Conservation (phyloP, 2,113 vertebrate species). For the Heterotilapia buettikoferi region DNA sequence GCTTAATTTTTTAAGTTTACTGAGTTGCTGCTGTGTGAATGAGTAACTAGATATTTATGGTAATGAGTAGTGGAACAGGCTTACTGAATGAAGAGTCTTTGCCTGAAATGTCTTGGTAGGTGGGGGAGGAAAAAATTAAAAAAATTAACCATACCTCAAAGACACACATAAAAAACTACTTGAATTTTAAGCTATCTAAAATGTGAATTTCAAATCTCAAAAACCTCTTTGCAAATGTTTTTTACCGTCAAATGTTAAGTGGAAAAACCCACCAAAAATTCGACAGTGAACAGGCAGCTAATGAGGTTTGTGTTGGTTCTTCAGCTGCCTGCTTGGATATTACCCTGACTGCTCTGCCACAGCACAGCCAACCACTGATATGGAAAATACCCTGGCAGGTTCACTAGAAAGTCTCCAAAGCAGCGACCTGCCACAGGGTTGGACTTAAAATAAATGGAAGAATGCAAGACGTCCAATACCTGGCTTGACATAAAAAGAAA, state of each 20-base stretch:
- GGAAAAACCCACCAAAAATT: neutral
- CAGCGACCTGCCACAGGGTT: neutral
- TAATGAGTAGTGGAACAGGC: neutral
- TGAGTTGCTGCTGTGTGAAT: neutral
- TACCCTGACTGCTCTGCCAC: neutral
- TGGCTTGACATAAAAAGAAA: neutral
- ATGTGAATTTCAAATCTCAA: neutral
- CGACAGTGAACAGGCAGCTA: neutral
- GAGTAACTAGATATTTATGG: neutral
- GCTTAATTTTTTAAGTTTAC: neutral
- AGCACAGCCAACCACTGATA: neutral
- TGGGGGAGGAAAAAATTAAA: fast-evolving
- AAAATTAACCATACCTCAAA: neutral
- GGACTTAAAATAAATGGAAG: neutral
- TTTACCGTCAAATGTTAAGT: neutral
- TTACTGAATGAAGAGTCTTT: neutral
- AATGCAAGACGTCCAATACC: neutral
- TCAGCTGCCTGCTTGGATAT: neutral
- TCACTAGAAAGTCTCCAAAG: neutral
- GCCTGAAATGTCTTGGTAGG: neutral
- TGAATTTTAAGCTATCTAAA: neutral
- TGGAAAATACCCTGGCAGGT: neutral
- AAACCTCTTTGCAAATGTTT: neutral
- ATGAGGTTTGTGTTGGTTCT: neutral
- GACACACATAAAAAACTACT: neutral